These are phyloP conservation scores for Crotophaga sulcirostris DNA, from an alignment of 2,113 vertebrate genomes.

Conservation along the genomic window DNA sequence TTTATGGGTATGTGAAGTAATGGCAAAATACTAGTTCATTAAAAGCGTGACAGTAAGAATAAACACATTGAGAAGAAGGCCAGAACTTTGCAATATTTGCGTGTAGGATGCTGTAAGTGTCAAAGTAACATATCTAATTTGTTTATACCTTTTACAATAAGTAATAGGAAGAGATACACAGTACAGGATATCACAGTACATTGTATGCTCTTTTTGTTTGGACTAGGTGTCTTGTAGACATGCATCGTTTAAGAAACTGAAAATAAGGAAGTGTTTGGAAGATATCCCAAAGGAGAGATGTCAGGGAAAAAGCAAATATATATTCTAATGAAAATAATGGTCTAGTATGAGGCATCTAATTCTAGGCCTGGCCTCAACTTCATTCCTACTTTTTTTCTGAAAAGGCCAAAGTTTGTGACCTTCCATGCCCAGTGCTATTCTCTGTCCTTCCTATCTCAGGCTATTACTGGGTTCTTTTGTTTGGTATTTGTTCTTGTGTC, in stretches of 20 bases:
- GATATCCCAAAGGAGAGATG: background rate
- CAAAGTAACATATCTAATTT: background rate
- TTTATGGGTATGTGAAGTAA: background rate
- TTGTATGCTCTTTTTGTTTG: background rate
- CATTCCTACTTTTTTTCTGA: background rate
- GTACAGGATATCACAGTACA: background rate
- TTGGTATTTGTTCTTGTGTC: background rate
- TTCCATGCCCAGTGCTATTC: background rate
- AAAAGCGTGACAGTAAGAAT: background rate
- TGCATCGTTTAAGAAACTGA: background rate
- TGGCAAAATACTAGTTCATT: background rate
- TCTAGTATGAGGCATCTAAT: background rate
- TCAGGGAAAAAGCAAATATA: fast-evolving
- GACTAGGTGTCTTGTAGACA: background rate
- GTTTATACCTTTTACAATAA: background rate
- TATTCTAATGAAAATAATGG: background rate
- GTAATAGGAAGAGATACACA: background rate
- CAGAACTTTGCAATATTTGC: background rate
- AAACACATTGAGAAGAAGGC: background rate
- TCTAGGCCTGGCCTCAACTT: background rate
- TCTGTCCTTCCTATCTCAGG: background rate
- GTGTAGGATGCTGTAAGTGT: background rate
- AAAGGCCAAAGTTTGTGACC: background rate
- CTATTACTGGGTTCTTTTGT: background rate
- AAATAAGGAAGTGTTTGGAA: background rate